phyloP scores from a whole-genome alignment of 2,797 vertebrate genomes.

The Falco rusticolus region DNA sequence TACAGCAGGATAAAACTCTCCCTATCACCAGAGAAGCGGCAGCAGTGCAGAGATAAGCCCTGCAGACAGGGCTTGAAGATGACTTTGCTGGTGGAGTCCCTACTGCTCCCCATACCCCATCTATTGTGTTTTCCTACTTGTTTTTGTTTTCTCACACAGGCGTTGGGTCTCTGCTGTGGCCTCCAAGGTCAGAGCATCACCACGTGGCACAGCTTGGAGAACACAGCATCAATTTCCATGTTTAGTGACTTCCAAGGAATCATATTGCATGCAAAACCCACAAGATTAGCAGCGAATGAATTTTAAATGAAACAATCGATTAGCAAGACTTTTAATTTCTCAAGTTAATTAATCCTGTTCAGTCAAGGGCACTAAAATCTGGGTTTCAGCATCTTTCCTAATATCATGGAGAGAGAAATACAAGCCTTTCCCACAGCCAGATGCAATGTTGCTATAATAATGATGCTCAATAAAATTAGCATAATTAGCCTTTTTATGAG shows the following conservation, averaged over 20 bases:
- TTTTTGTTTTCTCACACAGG: neutral
- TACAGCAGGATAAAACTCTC: neutral
- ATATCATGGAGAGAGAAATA: neutral
- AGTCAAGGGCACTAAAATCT: neutral
- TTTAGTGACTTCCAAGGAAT: neutral
- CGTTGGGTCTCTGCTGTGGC: neutral
- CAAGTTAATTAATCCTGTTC: conserved; percentile 7
- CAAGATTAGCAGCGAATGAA: neutral
- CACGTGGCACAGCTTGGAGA: fast-evolving
- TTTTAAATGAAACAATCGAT: neutral
- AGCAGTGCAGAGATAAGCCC: neutral
- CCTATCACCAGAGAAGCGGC: neutral
- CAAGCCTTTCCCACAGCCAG: neutral
- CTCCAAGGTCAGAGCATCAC: neutral
- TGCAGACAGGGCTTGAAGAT: neutral
- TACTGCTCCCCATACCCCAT: neutral
- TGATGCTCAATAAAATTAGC: neutral
- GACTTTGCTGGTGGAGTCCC: neutral
- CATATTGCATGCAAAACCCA: neutral
- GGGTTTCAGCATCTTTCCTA: neutral
- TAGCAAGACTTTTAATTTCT: neutral
- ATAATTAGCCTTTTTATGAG: neutral
- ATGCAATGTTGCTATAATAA: neutral
- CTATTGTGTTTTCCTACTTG: neutral
- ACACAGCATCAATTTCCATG: neutral